Evolutionary conservation across 1,140 invertebrate species (phyloP), one percentile per base, ranked within the genome.

Genomic region (Wiebesia pumilae): DNA sequence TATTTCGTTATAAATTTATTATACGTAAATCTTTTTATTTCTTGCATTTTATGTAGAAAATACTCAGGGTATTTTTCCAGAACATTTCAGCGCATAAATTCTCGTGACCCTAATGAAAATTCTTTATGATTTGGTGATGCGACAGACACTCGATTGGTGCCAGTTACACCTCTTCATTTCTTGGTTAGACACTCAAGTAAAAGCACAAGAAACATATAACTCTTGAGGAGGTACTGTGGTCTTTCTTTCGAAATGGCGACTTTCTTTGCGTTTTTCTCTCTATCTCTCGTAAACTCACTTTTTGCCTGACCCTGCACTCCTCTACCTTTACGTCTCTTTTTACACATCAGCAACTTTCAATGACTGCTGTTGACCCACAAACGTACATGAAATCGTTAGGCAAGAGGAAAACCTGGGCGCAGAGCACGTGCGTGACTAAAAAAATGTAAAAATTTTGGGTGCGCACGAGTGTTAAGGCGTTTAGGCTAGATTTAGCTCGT

Each of bases 351-450:
- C 78, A n/a, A 73, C 73, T 73, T 38, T 75, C 79, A 81, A 86
- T 86, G 84, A 81, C 79, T 51, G 84, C 79, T 77, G 81, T 82
- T 86, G 85, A 82, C 85, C 85, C 71, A 86, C 71, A 86, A 83
- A 67, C 40, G 51, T 62, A 77, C 3, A 79, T 80, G 58, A 81
- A 35, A 58, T 35, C 7, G n/a, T 33, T 69, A 30, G 14, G 40
- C 43, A 40, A 30, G 47, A 7, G n/a, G 14, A 40, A 75, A 30
- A 73, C 4, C 16, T 30, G 35, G 47, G 27, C 33, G 38, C 27
- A 27, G 51, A 24, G 54, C 51, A 6, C 24, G 51, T 35, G 71
- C 54, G 51, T 51, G 58, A 30, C 62, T 69, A 12, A n/a, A 54
- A 33, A 65, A 84, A 16, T 73, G 21, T 65, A 47, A 79, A 79